Percentiles rank a stretch among this genome's conserved stretches.
Conservation (phyloP, 2,888 invertebrate genomes). For the Amorpha juglandis region DNA sequence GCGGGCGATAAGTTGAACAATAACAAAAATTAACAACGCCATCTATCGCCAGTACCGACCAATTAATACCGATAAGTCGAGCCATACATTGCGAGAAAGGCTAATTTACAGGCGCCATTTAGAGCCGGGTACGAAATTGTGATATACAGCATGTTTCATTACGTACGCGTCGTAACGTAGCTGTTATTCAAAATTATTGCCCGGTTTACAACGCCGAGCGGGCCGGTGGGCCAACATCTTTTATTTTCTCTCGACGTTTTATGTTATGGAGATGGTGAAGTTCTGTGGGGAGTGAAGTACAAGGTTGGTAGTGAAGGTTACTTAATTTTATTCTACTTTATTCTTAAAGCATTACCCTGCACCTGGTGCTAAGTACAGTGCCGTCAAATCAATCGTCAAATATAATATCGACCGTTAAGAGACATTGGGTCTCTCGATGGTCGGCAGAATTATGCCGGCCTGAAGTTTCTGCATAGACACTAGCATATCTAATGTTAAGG, state of each 20-base stretch:
- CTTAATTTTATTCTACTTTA: no score
- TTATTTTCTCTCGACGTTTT: slow-evolving; percentile 18
- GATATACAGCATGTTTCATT: slow-evolving; percentile 77
- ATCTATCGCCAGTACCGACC: background rate
- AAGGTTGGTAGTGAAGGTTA: no score
- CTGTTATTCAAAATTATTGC: slow-evolving; percentile 76
- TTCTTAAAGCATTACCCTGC: no score
- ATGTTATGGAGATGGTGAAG: background rate
- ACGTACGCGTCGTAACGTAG: slow-evolving; percentile 67
- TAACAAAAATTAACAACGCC: background rate
- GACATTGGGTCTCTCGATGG: no score
- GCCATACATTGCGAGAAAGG: slow-evolving; percentile 50
- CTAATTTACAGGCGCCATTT: slow-evolving; percentile 71
- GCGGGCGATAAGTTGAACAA: background rate
- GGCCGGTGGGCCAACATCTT: slow-evolving; percentile 39
- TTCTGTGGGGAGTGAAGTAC: background rate
- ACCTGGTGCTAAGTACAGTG: no score
- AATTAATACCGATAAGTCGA: slow-evolving; percentile 24
- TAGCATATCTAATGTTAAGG: no score
- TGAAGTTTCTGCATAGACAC: no score
- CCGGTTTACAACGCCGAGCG: slow-evolving; percentile 61
- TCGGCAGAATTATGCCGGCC: no score
- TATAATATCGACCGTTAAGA: no score
- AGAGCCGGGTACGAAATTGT: slow-evolving; percentile 65
- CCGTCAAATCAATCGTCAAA: no score